These are phyloP conservation scores for Nephrotoma flavescens DNA, from an alignment of 2,888 invertebrate species.

Conservation along the genomic window DNA sequence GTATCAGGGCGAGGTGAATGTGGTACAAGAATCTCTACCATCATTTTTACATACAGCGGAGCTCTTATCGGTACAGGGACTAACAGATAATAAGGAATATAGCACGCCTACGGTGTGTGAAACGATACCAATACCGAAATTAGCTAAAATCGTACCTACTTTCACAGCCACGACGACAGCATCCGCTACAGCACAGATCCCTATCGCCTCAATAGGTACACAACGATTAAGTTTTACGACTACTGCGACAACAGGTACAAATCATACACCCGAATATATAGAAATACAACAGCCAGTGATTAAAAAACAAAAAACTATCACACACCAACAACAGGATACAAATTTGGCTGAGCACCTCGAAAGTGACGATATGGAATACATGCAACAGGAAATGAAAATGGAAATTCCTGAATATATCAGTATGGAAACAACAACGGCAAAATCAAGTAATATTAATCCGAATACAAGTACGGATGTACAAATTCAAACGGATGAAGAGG, in stretches of 20 bases:
- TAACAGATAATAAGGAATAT: slow-evolving; percentile 40
- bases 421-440: slow-evolving; percentile 14
- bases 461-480: neutral
- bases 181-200: neutral
- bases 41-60: slow-evolving; percentile 67
- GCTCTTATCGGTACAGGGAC: slow-evolving; percentile 58
- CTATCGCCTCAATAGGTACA: neutral
- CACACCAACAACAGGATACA: neutral
- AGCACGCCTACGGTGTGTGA: neutral
- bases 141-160: neutral
- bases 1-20: slow-evolving; percentile 47
- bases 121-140: neutral
- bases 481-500: slow-evolving; percentile 1
- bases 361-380: neutral
- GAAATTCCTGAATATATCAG: slow-evolving; percentile 42
- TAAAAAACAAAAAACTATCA: neutral
- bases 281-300: neutral
- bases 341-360: neutral
- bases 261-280: slow-evolving; percentile 1
- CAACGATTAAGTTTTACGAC: neutral
- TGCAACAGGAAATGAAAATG: slow-evolving; percentile 29
- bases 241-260: neutral
- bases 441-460: neutral
- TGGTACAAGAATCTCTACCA: slow-evolving; percentile 61
- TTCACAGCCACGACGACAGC: neutral